Percentiles rank a stretch among this genome's conserved stretches.
Conservation (phyloP, 2,797 vertebrate species). For the Psittacula echo region DNA sequence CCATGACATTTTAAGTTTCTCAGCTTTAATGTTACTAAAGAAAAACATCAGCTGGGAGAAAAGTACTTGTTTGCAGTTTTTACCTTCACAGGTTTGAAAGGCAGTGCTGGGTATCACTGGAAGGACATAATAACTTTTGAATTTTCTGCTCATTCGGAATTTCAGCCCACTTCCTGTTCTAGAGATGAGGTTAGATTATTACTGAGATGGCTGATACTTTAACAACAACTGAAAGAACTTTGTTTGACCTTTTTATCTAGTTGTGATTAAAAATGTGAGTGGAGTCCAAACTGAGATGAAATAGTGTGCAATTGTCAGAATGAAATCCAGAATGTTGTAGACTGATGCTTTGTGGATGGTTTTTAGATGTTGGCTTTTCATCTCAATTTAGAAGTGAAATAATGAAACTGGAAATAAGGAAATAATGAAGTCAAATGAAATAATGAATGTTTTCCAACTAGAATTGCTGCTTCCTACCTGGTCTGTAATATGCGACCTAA, state of each 20-base stretch:
- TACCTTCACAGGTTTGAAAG: not conserved
- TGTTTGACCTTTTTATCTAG: not conserved
- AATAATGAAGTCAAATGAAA: not conserved
- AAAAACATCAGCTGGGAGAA: not conserved
- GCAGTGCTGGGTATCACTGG: not conserved
- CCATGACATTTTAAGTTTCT: not conserved
- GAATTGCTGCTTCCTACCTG: not conserved
- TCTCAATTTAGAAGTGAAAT: not conserved
- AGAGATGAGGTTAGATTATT: not conserved
- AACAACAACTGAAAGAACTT: not conserved
- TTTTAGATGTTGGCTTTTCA: not conserved
- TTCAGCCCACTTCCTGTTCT: not conserved
- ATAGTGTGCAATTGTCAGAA: not conserved
- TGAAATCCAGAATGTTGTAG: not conserved
- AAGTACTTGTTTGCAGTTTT: not conserved
- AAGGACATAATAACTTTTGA: not conserved
- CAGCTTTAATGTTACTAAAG: accelerated
- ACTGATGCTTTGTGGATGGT: accelerated
- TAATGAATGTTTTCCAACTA: accelerated
- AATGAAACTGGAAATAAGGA: not conserved
- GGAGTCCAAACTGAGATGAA: not conserved
- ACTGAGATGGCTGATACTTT: accelerated
- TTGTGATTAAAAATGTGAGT: not conserved
- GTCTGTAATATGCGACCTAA: not conserved
- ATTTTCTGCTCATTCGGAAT: not conserved